Percentiles rank a stretch among this genome's conserved stretches.
Evolutionary conservation across 2,113 vertebrate species (phyloP).

Genomic region (Eira barbara): DNA sequence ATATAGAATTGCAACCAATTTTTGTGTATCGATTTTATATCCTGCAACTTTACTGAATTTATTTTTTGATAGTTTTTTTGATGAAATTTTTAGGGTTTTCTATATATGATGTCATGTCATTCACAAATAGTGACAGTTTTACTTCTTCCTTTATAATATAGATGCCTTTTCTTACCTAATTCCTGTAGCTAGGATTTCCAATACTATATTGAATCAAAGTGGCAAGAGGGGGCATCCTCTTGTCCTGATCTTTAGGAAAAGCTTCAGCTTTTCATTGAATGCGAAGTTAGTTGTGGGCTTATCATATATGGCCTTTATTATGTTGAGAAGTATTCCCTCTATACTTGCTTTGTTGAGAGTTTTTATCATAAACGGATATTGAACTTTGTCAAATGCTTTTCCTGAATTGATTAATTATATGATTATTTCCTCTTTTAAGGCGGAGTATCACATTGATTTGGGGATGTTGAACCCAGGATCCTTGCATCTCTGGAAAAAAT

Average conservation of each 20-base stretch:
- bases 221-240: background rate
- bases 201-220: background rate
- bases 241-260: background rate
- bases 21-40: background rate
- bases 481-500: background rate
- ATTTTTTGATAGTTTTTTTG: background rate
- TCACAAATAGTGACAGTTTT: background rate
- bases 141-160: background rate
- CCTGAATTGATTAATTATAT: too few relatives aligned
- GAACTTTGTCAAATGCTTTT: background rate
- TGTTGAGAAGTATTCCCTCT: background rate
- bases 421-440: background rate
- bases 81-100: background rate
- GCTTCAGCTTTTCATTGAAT: background rate
- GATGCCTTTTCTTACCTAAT: background rate
- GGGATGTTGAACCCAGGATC: background rate
- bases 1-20: background rate
- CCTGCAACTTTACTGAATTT: background rate
- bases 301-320: background rate
- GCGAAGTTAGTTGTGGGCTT: background rate
- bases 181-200: background rate
- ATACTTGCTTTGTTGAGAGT: background rate
- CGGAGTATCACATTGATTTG: background rate
- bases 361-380: background rate
- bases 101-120: background rate